phyloP scores from a whole-genome alignment of 2,797 vertebrate species.

The Xyrichtys novacula region DNA sequence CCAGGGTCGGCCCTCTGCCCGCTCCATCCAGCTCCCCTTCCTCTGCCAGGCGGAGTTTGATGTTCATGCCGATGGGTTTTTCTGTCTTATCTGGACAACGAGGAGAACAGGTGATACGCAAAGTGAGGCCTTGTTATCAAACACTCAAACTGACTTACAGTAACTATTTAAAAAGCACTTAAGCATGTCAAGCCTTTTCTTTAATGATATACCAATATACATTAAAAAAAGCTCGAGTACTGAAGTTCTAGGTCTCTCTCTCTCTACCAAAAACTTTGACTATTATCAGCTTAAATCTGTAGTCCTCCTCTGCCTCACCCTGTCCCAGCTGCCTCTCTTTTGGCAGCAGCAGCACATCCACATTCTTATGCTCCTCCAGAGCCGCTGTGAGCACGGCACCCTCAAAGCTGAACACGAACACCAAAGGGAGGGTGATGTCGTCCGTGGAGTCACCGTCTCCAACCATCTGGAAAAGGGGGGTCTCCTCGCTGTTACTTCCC shows the following conservation, averaged over 20 bases:
- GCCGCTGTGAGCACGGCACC: conserved; percentile 82
- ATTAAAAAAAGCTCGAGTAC: too few species aligned
- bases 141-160: neutral
- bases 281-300: neutral
- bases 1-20: conserved; percentile 69
- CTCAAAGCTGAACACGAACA: conserved; percentile 86
- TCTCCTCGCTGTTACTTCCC: conserved; percentile 84
- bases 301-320: conserved; percentile 63
- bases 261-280: conserved; percentile 8
- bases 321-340: conserved; percentile 84
- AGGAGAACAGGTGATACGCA: neutral
- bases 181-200: too few species aligned
- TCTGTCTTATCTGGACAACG: conserved; percentile 72
- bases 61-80: conserved; percentile 78
- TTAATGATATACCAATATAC: too few species aligned
- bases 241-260: too few species aligned
- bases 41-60: conserved; percentile 82
- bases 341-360: conserved; percentile 86
- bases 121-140: neutral
- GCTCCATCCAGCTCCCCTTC: conserved; percentile 70
- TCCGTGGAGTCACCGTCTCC: conserved; percentile 85
- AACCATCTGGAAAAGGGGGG: conserved; percentile 89
- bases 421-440: conserved; percentile 83
- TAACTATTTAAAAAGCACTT: too few species aligned
- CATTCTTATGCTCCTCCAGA: conserved; percentile 82